Evolutionary conservation across 2,797 vertebrate species (phyloP).

Genomic region (Aratinga solstitialis): DNA sequence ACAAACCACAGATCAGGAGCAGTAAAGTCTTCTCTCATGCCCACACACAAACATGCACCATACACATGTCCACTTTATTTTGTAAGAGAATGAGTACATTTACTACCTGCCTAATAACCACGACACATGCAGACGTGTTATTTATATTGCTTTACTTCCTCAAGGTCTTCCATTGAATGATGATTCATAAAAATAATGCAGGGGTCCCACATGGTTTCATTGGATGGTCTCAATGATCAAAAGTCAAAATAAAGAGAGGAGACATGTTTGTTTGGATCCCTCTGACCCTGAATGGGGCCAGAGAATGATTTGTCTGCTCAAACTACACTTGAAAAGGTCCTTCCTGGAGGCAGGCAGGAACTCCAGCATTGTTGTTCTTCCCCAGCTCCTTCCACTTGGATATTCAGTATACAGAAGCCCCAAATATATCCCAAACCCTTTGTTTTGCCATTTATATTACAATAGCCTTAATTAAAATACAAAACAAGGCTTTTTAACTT

Average conservation of each 20-base stretch:
- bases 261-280: background rate
- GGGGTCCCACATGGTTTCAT: background rate
- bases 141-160: background rate
- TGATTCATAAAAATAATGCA: background rate
- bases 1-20: background rate
- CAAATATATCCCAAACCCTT: background rate
- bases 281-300: background rate
- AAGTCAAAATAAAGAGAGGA: background rate
- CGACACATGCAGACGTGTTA: background rate
- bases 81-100: background rate
- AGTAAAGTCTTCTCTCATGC: background rate
- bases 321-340: background rate
- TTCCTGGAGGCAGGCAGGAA: background rate
- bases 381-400: background rate
- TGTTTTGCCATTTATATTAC: slow-evolving; percentile 42
- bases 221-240: background rate
- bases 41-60: background rate
- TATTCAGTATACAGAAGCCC: background rate
- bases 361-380: background rate
- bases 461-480: slow-evolving; percentile 41
- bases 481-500: slow-evolving; percentile 48
- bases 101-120: background rate
- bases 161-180: background rate
- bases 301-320: background rate
- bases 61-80: background rate